A percentile compares a stretch with the other conserved stretches of the same genome.
Conservation (phyloP, 1,140 invertebrate genomes). For the Zaprionus lachaisei region DNA sequence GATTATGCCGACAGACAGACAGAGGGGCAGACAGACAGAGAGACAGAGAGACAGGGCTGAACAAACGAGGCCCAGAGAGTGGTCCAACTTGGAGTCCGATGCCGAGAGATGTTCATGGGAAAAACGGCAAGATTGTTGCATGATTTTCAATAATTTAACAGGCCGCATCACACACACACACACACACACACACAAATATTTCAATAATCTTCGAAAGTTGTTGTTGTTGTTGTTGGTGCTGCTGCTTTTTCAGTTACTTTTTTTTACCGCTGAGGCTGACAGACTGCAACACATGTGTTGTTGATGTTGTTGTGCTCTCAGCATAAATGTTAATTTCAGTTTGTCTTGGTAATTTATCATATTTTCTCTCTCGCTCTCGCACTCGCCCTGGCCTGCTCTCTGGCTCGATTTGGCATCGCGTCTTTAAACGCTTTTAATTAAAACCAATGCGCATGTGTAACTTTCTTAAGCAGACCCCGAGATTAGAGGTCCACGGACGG, state of each 20-base stretch:
- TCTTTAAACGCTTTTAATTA: slow-evolving; percentile 83
- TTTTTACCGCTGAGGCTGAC: slow-evolving; percentile 28
- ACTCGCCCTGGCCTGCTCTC: not conserved
- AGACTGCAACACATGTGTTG: slow-evolving; percentile 39
- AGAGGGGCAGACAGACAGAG: slow-evolving; percentile 51
- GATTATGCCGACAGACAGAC: slow-evolving; percentile 75
- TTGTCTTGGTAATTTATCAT: slow-evolving; percentile 83
- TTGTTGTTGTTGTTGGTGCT: not conserved
- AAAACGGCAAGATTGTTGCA: slow-evolving; percentile 68
- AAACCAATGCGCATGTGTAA: slow-evolving; percentile 83
- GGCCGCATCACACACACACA: slow-evolving; percentile 39
- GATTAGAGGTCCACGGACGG: slow-evolving; percentile 24
- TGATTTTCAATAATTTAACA: slow-evolving; percentile 82
- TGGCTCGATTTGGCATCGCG: slow-evolving; percentile 46
- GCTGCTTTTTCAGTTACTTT: slow-evolving; percentile 2
- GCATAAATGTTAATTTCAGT: slow-evolving; percentile 78
- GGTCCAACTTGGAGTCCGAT: slow-evolving; percentile 6
- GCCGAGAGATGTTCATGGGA: slow-evolving; percentile 64
- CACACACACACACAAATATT: slow-evolving; percentile 39
- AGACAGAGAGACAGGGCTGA: slow-evolving; percentile 42
- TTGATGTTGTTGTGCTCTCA: slow-evolving; percentile 26
- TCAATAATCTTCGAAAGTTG: slow-evolving; percentile 38
- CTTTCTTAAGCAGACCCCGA: slow-evolving; percentile 71
- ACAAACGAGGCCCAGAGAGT: slow-evolving; percentile 24
- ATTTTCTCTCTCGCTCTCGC: slow-evolving; percentile 41